Conservation (phyloP, 2,113 vertebrate species). For the Myrmecophaga tridactyla region DNA sequence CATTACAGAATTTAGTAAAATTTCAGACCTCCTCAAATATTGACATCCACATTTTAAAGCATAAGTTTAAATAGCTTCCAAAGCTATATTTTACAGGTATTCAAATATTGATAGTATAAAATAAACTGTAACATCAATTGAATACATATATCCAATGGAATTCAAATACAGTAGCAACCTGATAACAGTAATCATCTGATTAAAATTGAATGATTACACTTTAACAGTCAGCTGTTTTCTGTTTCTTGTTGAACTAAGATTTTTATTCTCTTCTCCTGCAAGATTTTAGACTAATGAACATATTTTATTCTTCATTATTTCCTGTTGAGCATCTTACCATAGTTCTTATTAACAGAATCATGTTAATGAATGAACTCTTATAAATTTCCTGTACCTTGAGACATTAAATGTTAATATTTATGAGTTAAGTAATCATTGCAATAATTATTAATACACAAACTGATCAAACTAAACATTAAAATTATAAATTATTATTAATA, state of each 20-base stretch:
- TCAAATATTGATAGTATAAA: background rate
- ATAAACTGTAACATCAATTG: background rate
- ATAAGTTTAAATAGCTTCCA: background rate
- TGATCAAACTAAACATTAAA: background rate
- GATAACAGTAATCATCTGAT: background rate
- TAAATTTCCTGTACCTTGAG: background rate
- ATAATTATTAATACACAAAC: background rate
- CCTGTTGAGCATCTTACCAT: background rate
- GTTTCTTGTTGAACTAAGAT: background rate
- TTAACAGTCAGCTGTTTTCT: background rate
- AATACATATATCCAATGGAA: background rate
- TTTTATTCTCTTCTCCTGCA: background rate
- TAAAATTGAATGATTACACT: background rate
- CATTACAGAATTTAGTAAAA: background rate
- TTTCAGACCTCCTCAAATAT: background rate
- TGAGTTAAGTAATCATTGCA: background rate
- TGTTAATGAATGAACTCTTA: background rate
- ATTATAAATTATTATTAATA: background rate
- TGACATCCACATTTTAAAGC: background rate
- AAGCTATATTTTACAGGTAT: background rate
- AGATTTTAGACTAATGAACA: background rate
- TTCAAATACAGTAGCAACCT: background rate
- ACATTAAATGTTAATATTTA: background rate
- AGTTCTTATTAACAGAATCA: background rate
- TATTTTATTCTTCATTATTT: background rate